Percentiles rank a stretch among this genome's conserved stretches.
Evolutionary conservation across 2,888 invertebrate species (phyloP).

Genomic region (Entomobrya multifasciata): DNA sequence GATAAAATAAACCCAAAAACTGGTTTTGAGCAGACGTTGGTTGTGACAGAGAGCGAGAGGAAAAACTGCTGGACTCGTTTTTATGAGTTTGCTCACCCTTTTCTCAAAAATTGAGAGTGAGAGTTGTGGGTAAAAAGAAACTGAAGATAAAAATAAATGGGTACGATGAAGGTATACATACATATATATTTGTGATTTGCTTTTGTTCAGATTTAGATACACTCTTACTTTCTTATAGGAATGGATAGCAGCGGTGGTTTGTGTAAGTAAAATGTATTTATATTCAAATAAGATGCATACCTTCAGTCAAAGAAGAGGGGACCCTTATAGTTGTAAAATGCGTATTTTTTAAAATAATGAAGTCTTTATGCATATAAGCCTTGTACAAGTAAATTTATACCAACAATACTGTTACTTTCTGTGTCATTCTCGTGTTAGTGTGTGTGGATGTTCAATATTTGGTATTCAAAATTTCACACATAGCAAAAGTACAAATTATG

Average conservation of each 20-base stretch:
- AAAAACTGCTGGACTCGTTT: conserved; percentile 39
- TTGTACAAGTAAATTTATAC: too few species aligned
- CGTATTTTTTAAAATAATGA: too few species aligned
- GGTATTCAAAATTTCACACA: too few species aligned
- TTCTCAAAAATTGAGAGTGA: conserved; percentile 55
- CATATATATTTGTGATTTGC: not conserved
- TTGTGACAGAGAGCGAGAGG: conserved; percentile 23
- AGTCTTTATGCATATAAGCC: too few species aligned
- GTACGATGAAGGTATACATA: not conserved
- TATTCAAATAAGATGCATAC: too few species aligned
- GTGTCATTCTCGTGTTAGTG: too few species aligned
- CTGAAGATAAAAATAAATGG: conserved; percentile 37
- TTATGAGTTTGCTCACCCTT: conserved; percentile 66
- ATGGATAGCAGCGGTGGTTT: not conserved
- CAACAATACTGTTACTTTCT: too few species aligned
- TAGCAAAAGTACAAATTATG: too few species aligned
- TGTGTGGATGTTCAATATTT: too few species aligned
- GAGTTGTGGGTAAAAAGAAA: conserved; percentile 46
- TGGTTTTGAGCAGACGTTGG: conserved; percentile 54
- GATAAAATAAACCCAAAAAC: conserved; percentile 62
- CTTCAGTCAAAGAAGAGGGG: too few species aligned
- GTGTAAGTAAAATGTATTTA: not conserved
- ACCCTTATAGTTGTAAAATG: too few species aligned
- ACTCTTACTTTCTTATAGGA: conserved; percentile 13
- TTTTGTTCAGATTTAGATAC: not conserved